Evolutionary conservation across 2,888 invertebrate species (phyloP).

Genomic region (Trissoscelio sp.): DNA sequence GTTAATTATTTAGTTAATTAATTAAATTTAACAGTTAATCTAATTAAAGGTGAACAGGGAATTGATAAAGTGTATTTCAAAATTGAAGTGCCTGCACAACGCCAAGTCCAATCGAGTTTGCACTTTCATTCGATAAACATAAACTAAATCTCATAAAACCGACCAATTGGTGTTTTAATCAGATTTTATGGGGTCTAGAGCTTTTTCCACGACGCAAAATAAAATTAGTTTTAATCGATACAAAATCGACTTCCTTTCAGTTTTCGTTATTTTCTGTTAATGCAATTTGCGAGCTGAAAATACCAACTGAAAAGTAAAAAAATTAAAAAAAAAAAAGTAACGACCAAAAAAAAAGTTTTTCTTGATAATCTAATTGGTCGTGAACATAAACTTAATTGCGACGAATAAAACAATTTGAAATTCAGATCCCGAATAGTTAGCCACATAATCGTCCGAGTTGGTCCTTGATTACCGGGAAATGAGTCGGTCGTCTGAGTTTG

Average conservation of each 20-base stretch:
- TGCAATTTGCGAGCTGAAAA: neutral
- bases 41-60: neutral
- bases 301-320: constrained; percentile 1
- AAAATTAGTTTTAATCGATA: constrained; percentile 43
- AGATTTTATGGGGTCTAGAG: constrained; percentile 30
- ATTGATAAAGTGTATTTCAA: neutral
- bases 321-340: neutral
- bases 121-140: constrained; percentile 39
- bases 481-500: constrained; percentile 22
- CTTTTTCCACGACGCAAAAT: constrained; percentile 35
- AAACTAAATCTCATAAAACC: constrained; percentile 41
- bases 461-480: constrained; percentile 9
- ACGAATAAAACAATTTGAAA: constrained; percentile 2
- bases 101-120: constrained; percentile 11
- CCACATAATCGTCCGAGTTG: constrained; percentile 29
- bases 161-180: constrained; percentile 39
- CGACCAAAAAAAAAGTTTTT: neutral
- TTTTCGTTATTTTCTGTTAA: constrained; percentile 24
- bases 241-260: constrained; percentile 19
- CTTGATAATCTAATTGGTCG: constrained; percentile 6
- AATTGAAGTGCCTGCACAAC: neutral
- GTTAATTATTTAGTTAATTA: too few species aligned
- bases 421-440: neutral
- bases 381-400: neutral
- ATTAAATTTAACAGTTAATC: too few species aligned